These are phyloP conservation scores for Ashinkailepas kermadecensis DNA, from an alignment of 2,888 invertebrate species.

Conservation along the genomic window DNA sequence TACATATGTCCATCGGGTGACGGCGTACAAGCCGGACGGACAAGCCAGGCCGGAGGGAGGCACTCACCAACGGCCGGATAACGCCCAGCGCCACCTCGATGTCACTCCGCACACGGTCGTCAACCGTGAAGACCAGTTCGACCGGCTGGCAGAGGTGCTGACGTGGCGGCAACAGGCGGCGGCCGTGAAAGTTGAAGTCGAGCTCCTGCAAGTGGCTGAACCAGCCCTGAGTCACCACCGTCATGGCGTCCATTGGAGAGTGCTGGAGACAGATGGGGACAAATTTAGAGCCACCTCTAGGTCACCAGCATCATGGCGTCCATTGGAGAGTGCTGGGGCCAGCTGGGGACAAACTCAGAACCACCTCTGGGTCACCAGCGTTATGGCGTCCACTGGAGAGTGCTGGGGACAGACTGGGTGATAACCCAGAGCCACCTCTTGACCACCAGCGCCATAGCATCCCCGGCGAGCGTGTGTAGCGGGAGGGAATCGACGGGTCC, in stretches of 20 bases:
- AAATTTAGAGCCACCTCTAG: too few species aligned
- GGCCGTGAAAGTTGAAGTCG: background rate
- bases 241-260: slow-evolving; percentile 22
- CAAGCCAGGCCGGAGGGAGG: background rate
- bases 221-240: slow-evolving; percentile 14
- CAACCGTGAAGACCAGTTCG: background rate
- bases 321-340: too few species aligned
- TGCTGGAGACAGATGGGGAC: background rate
- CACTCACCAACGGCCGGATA: background rate
- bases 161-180: background rate
- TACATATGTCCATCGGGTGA: too few species aligned
- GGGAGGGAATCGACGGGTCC: too few species aligned
- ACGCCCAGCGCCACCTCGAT: background rate
- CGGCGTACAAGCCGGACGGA: too few species aligned
- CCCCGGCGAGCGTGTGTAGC: background rate
- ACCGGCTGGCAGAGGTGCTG: background rate
- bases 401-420: too few species aligned
- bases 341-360: too few species aligned
- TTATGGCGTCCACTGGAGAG: too few species aligned
- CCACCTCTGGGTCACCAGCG: too few species aligned
- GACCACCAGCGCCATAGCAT: slow-evolving; percentile 10
- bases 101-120: background rate
- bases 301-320: too few species aligned
- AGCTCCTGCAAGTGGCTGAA: slow-evolving; percentile 18
- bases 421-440: background rate